phyloP scores from a whole-genome alignment of 2,113 vertebrate genomes.

The Phaethornis superciliosus region DNA sequence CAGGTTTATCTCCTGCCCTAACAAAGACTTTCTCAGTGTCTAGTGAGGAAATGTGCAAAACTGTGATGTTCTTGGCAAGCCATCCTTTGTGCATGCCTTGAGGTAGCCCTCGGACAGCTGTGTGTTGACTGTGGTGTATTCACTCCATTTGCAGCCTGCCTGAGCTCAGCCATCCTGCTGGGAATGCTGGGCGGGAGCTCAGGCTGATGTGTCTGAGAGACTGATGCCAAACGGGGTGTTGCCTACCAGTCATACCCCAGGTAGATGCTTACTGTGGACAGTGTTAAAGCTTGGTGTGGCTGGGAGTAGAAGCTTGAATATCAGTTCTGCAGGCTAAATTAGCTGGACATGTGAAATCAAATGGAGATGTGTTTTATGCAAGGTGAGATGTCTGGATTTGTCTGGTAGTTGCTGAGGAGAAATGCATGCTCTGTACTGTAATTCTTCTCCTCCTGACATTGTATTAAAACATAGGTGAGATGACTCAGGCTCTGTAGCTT shows the following conservation, averaged over 20 bases:
- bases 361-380: neutral
- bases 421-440: rapidly evolving
- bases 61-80: neutral
- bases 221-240: neutral
- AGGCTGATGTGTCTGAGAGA: neutral
- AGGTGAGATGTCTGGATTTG: neutral
- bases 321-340: neutral
- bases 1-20: neutral
- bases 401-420: neutral
- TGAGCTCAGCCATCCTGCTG: neutral
- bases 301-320: neutral
- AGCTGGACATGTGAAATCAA: neutral
- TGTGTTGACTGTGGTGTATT: rapidly evolving
- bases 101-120: neutral
- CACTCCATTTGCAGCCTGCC: rapidly evolving
- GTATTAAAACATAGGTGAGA: neutral
- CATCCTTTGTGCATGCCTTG: rapidly evolving
- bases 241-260: neutral
- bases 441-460: neutral
- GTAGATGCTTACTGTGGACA: neutral
- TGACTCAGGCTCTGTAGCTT: neutral
- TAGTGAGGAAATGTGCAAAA: neutral
- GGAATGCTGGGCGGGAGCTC: rapidly evolving
- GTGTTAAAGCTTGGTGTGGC: neutral
- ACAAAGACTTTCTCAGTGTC: neutral